These are phyloP conservation scores for Cyanistes caeruleus DNA, from an alignment of 2,113 vertebrate species.

Conservation along the genomic window DNA sequence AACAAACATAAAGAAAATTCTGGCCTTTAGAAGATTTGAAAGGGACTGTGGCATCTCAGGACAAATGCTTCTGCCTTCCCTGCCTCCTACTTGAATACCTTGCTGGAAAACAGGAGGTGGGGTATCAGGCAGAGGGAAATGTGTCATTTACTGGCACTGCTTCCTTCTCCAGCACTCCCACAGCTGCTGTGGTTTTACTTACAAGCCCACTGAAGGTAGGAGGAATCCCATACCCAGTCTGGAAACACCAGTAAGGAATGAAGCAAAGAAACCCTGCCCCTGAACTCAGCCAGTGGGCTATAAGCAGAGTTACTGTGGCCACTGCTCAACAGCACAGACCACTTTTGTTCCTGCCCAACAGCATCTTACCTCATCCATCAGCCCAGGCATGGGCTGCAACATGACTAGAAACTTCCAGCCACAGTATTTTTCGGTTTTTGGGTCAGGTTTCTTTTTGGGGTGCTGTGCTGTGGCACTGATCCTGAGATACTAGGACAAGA, in stretches of 20 bases:
- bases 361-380: conserved; percentile 19
- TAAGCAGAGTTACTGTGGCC: not conserved
- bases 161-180: not conserved
- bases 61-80: not conserved
- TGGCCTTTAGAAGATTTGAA: not conserved
- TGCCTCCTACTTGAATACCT: not conserved
- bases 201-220: not conserved
- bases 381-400: not conserved
- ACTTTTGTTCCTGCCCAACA: not conserved
- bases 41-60: not conserved
- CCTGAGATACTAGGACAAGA: not conserved
- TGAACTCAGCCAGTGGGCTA: not conserved
- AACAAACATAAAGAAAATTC: not conserved
- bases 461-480: not conserved
- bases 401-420: not conserved
- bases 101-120: conserved; percentile 1
- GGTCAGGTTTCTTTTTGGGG: not conserved
- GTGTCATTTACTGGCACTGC: not conserved
- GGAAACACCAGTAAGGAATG: not conserved
- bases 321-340: not conserved
- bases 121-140: not conserved
- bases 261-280: not conserved
- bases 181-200: not conserved
- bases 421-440: not conserved
- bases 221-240: not conserved